These are phyloP conservation scores for Tyto alba DNA, from an alignment of 2,113 vertebrate species.

Conservation along the genomic window DNA sequence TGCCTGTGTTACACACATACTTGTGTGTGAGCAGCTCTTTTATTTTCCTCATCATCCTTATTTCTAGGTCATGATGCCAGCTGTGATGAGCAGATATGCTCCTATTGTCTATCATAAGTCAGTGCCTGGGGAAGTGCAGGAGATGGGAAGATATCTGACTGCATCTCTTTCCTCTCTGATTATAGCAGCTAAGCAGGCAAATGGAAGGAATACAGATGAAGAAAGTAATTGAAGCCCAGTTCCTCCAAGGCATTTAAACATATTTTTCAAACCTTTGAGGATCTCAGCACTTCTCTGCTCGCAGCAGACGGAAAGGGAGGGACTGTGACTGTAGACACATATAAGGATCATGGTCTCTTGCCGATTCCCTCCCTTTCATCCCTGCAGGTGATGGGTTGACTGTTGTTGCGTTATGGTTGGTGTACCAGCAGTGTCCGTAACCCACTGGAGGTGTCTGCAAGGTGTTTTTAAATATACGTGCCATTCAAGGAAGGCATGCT, in stretches of 20 bases:
- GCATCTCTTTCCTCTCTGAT: neutral
- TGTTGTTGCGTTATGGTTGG: neutral
- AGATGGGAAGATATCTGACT: neutral
- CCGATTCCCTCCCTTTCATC: neutral
- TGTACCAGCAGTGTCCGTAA: neutral
- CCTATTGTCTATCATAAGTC: neutral
- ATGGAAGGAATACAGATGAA: neutral
- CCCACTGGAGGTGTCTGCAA: neutral
- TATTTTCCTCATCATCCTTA: neutral
- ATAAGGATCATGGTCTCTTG: neutral
- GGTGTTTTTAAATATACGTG: neutral
- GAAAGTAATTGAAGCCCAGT: neutral
- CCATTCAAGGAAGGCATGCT: neutral
- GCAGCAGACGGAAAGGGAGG: neutral
- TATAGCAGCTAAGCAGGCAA: neutral
- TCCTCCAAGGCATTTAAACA: neutral
- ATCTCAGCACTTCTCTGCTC: neutral
- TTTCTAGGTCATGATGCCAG: neutral
- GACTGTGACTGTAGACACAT: neutral
- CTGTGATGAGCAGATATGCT: neutral
- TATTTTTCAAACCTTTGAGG: neutral
- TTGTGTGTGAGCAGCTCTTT: neutral
- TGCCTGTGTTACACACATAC: neutral
- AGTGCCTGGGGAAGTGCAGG: neutral
- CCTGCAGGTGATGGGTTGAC: neutral